These are phyloP conservation scores for Pangasius macronema DNA, from an alignment of 2,797 vertebrate genomes.

Conservation along the genomic window DNA sequence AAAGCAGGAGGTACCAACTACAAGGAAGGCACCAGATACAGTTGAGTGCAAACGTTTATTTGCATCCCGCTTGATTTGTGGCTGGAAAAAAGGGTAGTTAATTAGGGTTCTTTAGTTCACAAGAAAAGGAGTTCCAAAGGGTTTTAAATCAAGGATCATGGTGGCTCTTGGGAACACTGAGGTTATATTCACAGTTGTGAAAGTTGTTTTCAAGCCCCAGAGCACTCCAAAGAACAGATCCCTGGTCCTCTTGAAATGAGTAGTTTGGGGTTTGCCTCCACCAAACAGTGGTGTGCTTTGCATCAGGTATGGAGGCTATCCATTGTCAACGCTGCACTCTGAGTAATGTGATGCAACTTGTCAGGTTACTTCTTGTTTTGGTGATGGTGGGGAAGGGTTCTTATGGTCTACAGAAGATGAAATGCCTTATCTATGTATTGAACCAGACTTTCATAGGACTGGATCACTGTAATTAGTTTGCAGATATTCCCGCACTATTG, in stretches of 20 bases:
- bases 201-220: neutral
- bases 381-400: neutral
- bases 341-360: neutral
- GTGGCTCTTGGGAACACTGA: neutral
- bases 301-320: neutral
- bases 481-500: neutral
- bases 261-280: neutral
- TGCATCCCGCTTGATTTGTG: neutral
- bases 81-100: neutral
- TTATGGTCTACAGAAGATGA: neutral
- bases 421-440: neutral
- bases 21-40: neutral
- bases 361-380: neutral
- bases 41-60: neutral
- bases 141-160: neutral
- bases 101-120: neutral
- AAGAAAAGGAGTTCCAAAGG: neutral
- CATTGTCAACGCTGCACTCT: neutral
- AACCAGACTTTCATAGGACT: neutral
- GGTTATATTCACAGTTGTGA: neutral
- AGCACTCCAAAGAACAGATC: neutral
- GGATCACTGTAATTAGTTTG: neutral
- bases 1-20: neutral
- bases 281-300: neutral
- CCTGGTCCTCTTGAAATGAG: neutral